Base-by-base conservation (phyloP, 2,113 vertebrate species). In the Hyla sarda region DNA sequence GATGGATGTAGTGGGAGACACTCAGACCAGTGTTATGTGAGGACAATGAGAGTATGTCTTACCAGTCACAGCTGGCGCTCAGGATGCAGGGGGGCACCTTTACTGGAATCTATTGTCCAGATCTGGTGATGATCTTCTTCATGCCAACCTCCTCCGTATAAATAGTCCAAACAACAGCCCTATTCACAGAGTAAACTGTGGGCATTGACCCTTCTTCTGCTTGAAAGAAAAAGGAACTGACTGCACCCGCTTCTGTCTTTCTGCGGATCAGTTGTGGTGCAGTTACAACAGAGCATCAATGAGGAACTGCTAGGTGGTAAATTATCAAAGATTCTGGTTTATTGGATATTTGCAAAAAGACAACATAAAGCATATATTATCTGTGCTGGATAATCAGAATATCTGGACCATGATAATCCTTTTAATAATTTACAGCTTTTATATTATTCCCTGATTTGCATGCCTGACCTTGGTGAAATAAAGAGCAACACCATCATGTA, bases 11-110 rank as follows among this genome's bases (percentile, higher is more conserved):
- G 85, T 56, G 79, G 71, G 71, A 76, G 56, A 74, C 58, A 76
- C 71, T 19, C 8, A 52, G 79, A 4, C 10, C 50, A 25, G 19
- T 30, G 77, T 86, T 82, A 30, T 82, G 37, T 60, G 2, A 82
- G 77, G 77, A 86, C 85, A 86, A 86, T 86, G 54, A 50, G 77
- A 73, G 85, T 37, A 71, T 81, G 28, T 72, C 77, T 56, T 86
- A 78, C 85, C 52, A 82, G 85, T 74, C 78, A 60, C 85, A 86
- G 85, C 85, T 86, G 78, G 65, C 30, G 34, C 74, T 65, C 62
- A 82, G 58, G 48, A 32, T 32, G 67, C 5, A 37, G 9, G 67
- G 62, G 58, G 81, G 75, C 21, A 41, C n/a, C 71, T 50, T 74
- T 62, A 72, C 67, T 86, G 77, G 69, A 41, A 78, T 23, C 78